These are phyloP conservation scores for Salvelinus alpinus DNA, from an alignment of 2,113 vertebrate genomes.

Conservation along the genomic window DNA sequence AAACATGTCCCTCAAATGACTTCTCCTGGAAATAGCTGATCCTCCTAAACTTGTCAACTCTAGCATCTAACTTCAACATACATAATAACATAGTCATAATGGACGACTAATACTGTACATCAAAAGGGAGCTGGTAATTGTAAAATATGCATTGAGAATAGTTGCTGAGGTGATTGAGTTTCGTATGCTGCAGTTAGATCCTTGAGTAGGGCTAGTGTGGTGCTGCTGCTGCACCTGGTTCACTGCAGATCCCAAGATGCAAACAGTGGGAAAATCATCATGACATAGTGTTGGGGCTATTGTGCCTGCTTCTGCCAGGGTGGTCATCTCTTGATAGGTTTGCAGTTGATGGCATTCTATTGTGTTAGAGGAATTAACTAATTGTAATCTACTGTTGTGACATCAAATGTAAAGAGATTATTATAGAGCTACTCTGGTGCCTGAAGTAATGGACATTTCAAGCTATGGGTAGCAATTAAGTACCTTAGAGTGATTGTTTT, in stretches of 20 bases:
- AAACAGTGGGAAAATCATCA: constrained; percentile 10
- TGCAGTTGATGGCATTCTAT: constrained; percentile 4
- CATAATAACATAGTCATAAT: neutral
- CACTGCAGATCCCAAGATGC: constrained; percentile 21
- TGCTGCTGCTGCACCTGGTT: constrained; percentile 7
- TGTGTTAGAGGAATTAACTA: constrained; percentile 3
- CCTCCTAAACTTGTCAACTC: no score
- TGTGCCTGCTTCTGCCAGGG: constrained; percentile 6
- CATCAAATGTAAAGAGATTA: constrained; percentile 28
- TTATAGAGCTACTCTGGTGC: neutral
- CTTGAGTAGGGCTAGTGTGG: constrained; percentile 4
- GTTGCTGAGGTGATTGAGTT: constrained; percentile 46
- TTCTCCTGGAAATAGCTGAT: neutral
- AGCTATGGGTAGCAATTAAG: neutral
- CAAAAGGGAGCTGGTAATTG: neutral
- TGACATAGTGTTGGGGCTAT: neutral
- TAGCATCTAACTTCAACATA: neutral
- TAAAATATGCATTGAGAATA: constrained; percentile 7
- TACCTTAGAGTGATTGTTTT: no score
- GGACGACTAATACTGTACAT: neutral
- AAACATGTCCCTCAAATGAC: neutral
- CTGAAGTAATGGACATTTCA: constrained; percentile 25
- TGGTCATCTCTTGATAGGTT: constrained; percentile 2
- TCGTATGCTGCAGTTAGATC: neutral
- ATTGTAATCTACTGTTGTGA: constrained; percentile 16